Evolutionary conservation across 2,113 vertebrate species (phyloP), one percentile per base, ranked within the genome.

Genomic region (Anoplopoma fimbria): DNA sequence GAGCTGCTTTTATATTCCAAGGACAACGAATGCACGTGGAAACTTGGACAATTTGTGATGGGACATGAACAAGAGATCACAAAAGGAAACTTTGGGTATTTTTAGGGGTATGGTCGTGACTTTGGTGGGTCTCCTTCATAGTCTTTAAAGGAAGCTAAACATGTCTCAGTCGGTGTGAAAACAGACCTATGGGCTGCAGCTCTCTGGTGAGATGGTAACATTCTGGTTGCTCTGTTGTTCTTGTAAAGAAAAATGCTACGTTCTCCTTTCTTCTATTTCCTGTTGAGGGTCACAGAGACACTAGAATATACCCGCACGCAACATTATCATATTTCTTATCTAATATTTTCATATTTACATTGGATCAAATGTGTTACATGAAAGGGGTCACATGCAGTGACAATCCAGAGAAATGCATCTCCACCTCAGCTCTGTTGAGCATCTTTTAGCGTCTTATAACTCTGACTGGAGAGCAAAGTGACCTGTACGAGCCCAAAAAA

Each of bases 1-100:
- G 17, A 55, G 7, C 51, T 42, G 42, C 42, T 34, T 82, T 71
- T 83, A 67, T 81, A 73, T 86, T 76, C 65, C 69, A 86, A 81
- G 80, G 80, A 87, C 31, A 38, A 69, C 0, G 1, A 17, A 65
- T 29, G 67, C 33, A 84, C 29, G 17, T 23, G 34, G 47, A 70
- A 76, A 45, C 19, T 55, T 25, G 62, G 12, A 62, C 69, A 82
- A 82, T 53, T 1, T 53, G 40, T 63, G 77, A 38, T 68, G 70
- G 19, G 68, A 63, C 29, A 27, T 65, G 27, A 57, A 49, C 25
- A 60, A 42, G 45, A 58, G 76, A 40, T 65, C 29, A 82, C 36
- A 61, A 53, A n/a, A 82, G 51, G 51, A 69, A 38, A 40, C 1
- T 5, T 38, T 49, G n/a, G 10, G 29, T 81, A 51, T 67, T 78